Percentiles rank a stretch among this genome's conserved stretches.
Evolutionary conservation across 2,797 vertebrate genomes (phyloP).

Genomic region (Pangasius sanitwongsei): DNA sequence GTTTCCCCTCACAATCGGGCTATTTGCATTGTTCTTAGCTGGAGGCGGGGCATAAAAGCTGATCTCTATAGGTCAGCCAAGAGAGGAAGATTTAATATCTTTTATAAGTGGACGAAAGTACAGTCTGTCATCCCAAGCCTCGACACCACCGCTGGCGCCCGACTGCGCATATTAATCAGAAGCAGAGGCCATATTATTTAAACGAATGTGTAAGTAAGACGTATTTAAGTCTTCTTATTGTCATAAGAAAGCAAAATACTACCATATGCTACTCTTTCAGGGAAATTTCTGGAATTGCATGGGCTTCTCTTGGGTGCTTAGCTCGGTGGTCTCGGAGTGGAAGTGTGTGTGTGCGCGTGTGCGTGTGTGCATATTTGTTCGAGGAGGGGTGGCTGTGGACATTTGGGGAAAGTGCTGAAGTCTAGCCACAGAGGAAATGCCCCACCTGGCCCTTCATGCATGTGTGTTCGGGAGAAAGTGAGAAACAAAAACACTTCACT

Average conservation of each 20-base stretch:
- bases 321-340: constrained; percentile 40
- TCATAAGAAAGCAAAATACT: constrained; percentile 14
- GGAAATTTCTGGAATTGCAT: constrained; percentile 31
- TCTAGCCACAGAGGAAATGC: constrained; percentile 56
- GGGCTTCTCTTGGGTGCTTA: constrained; percentile 48
- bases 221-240: constrained; percentile 26
- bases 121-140: background rate
- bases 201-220: constrained; percentile 1
- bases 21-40: constrained; percentile 40
- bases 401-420: constrained; percentile 43
- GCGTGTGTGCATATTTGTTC: constrained; percentile 43
- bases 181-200: background rate
- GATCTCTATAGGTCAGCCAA: constrained; percentile 20
- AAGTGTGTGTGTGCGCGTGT: constrained; percentile 34
- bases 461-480: constrained; percentile 53
- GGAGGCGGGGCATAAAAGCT: constrained; percentile 21
- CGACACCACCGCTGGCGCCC: background rate
- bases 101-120: constrained; percentile 26
- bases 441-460: constrained; percentile 51
- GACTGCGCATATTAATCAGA: constrained; percentile 21
- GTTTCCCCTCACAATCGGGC: constrained; percentile 16
- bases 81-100: constrained; percentile 23
- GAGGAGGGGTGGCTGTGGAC: constrained; percentile 52
- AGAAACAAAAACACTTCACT: constrained; percentile 57
- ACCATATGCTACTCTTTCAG: constrained; percentile 44